These are phyloP conservation scores for Antennarius striatus DNA, from an alignment of 2,113 vertebrate species.

Conservation along the genomic window DNA sequence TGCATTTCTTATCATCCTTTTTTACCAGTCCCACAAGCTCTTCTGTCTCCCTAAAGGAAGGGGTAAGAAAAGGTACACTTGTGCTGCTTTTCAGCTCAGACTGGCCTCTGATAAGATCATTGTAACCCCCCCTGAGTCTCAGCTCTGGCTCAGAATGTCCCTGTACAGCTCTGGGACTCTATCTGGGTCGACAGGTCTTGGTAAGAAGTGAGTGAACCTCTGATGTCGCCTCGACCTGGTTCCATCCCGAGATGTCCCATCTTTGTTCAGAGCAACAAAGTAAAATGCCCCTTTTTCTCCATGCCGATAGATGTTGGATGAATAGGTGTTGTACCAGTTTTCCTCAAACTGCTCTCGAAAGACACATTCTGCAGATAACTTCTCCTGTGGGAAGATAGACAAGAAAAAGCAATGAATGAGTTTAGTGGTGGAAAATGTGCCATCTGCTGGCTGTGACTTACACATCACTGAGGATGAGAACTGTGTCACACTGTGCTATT, in stretches of 20 bases:
- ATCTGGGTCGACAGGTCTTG: slow-evolving; percentile 96
- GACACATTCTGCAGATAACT: slow-evolving; percentile 93
- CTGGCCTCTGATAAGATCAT: slow-evolving; percentile 4
- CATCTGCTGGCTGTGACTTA: slow-evolving; percentile 15
- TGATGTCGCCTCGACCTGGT: slow-evolving; percentile 95
- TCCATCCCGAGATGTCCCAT: slow-evolving; percentile 92
- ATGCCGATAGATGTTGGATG: slow-evolving; percentile 97
- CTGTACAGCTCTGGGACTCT: slow-evolving; percentile 97
- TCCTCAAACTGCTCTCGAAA: slow-evolving; percentile 99
- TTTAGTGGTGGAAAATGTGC: slow-evolving; percentile 23
- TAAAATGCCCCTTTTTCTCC: slow-evolving; percentile 92
- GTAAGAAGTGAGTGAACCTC: slow-evolving; percentile 98
- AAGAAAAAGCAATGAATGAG: slow-evolving; percentile 7
- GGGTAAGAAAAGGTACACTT: slow-evolving; percentile 24
- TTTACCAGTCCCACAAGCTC: slow-evolving; percentile 31
- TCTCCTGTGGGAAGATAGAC: slow-evolving; percentile 82
- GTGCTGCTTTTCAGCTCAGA: slow-evolving; percentile 29
- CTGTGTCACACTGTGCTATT: too few relatives aligned
- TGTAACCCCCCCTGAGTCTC: slow-evolving; percentile 65
- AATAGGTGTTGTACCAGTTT: slow-evolving; percentile 99
- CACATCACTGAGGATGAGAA: not conserved
- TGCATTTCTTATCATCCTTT: slow-evolving; percentile 45
- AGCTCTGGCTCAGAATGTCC: slow-evolving; percentile 97
- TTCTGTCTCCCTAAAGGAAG: slow-evolving; percentile 15
- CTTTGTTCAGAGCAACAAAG: slow-evolving; percentile 97